Conservation (phyloP, 2,888 invertebrate genomes). For the Zaprionus lineosus region DNA sequence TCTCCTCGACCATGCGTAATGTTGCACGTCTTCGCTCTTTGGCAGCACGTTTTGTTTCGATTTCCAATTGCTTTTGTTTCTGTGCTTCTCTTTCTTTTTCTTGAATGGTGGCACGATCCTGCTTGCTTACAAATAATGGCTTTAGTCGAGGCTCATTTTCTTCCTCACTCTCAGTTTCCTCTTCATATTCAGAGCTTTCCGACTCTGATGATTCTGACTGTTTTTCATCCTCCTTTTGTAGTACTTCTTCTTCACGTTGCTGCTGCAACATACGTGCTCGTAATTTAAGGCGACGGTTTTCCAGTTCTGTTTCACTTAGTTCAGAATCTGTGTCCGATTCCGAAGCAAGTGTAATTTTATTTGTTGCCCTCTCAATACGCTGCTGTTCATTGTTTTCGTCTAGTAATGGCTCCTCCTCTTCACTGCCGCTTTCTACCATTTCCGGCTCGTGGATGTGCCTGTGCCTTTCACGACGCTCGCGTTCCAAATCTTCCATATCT, state of each 20-base stretch:
- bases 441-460: conserved; percentile 88
- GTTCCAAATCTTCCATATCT: conserved; percentile 83
- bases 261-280: conserved; percentile 87
- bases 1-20: conserved; percentile 93
- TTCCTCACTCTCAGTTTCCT: conserved; percentile 92
- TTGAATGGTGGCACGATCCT: conserved; percentile 96
- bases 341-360: conserved; percentile 81
- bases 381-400: conserved; percentile 82
- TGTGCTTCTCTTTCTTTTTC: conserved; percentile 95
- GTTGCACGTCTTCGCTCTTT: conserved; percentile 95
- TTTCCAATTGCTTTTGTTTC: conserved; percentile 92
- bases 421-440: conserved; percentile 84
- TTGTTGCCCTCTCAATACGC: conserved; percentile 82
- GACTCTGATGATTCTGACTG: conserved; percentile 86
- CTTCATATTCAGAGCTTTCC: conserved; percentile 92
- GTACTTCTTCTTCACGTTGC: conserved; percentile 88
- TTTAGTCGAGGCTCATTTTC: conserved; percentile 96
- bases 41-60: conserved; percentile 91
- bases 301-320: conserved; percentile 92
- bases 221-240: conserved; percentile 85
- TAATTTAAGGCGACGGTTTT: conserved; percentile 88
- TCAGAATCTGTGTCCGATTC: conserved; percentile 91
- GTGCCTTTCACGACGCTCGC: conserved; percentile 84
- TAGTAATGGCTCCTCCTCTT: conserved; percentile 51
- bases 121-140: conserved; percentile 96